Evolutionary conservation across 2,797 vertebrate genomes (phyloP).

Genomic region (Thamnophis elegans): DNA sequence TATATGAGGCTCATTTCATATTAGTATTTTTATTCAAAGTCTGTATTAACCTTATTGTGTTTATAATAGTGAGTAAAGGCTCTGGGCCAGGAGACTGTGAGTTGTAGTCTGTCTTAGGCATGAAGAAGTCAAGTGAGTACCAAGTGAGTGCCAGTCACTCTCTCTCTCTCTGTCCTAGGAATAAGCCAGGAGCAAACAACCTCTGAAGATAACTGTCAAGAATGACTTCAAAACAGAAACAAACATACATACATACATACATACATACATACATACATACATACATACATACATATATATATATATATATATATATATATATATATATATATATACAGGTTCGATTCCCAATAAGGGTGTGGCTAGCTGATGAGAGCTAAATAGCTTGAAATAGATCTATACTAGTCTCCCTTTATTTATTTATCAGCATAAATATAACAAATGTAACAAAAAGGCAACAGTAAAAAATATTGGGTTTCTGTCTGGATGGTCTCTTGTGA

Average conservation of each 20-base stretch:
- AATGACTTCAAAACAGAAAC: not conserved
- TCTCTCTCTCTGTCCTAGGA: not conserved
- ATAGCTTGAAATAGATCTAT: too few relatives aligned
- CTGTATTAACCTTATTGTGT: not conserved
- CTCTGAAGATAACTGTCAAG: not conserved
- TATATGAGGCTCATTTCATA: not conserved
- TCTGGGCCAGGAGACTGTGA: not conserved
- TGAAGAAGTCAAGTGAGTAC: not conserved
- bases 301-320: too few relatives aligned
- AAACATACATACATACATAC: not conserved
- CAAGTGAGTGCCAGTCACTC: not conserved
- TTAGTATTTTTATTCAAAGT: not conserved
- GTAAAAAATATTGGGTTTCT: too few relatives aligned
- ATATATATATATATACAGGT: too few relatives aligned
- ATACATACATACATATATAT: too few relatives aligned
- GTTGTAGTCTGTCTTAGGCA: not conserved
- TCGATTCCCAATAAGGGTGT: too few relatives aligned
- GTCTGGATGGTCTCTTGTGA: too few relatives aligned
- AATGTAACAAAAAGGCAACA: too few relatives aligned
- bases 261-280: too few relatives aligned
- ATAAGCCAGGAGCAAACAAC: not conserved
- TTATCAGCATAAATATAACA: too few relatives aligned
- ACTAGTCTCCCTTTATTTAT: too few relatives aligned
- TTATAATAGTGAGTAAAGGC: not conserved
- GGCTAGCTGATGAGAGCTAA: too few relatives aligned